phyloP scores from a whole-genome alignment of 2,888 invertebrate species.

The Drosophila ustulata region DNA sequence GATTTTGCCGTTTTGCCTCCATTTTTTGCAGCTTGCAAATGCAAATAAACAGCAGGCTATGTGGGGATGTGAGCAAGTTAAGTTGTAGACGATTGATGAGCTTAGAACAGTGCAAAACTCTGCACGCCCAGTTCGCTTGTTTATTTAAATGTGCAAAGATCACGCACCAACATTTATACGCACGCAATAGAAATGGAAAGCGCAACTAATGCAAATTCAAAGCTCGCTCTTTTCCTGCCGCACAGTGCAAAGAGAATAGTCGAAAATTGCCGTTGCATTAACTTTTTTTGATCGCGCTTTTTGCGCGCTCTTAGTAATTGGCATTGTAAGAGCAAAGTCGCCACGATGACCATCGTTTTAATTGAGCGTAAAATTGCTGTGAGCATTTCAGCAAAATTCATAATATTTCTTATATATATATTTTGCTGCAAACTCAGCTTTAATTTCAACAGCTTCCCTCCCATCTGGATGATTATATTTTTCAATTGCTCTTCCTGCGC shows the following conservation, averaged over 20 bases:
- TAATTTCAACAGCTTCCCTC: slow-evolving; percentile 1
- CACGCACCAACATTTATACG: slow-evolving; percentile 6
- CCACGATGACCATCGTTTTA: slow-evolving; percentile 42
- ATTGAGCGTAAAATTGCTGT: slow-evolving; percentile 62
- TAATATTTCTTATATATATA: background rate
- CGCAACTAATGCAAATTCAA: background rate
- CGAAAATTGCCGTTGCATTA: slow-evolving; percentile 34
- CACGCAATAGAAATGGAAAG: background rate
- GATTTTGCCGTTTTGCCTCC: slow-evolving; percentile 35
- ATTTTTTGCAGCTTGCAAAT: slow-evolving; percentile 25
- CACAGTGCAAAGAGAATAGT: slow-evolving; percentile 35
- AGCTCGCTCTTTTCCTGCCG: background rate
- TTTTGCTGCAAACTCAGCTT: slow-evolving; percentile 3
- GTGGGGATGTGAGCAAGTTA: slow-evolving; percentile 1
- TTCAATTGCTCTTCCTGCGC: slow-evolving; percentile 2
- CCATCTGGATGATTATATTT: background rate
- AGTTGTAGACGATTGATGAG: slow-evolving; percentile 73
- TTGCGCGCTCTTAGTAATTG: slow-evolving; percentile 10
- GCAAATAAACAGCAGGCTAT: slow-evolving; percentile 24
- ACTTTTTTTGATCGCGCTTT: slow-evolving; percentile 48
- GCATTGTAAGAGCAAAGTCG: slow-evolving; percentile 18
- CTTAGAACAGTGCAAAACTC: slow-evolving; percentile 56
- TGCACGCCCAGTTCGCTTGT: slow-evolving; percentile 43
- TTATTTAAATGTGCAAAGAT: slow-evolving; percentile 44
- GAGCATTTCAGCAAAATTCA: slow-evolving; percentile 47